These are phyloP conservation scores for Muscicapa striata DNA, from an alignment of 2,797 vertebrate genomes.

Conservation along the genomic window DNA sequence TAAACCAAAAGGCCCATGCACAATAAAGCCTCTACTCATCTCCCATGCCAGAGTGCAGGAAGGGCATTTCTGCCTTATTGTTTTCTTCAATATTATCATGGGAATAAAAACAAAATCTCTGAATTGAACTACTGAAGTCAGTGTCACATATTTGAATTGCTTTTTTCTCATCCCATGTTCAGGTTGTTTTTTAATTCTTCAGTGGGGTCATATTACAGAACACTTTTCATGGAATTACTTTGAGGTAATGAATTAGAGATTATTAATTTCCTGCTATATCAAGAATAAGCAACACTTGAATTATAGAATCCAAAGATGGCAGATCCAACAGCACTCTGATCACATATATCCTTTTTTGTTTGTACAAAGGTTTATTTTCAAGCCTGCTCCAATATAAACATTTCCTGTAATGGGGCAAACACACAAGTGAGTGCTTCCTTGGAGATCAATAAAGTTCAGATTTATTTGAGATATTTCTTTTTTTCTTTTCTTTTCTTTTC, in stretches of 20 bases:
- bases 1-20: neutral
- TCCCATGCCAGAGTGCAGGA: rapidly evolving
- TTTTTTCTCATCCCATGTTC: neutral
- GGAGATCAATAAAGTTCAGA: neutral
- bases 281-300: neutral
- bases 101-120: neutral
- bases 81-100: neutral
- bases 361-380: neutral
- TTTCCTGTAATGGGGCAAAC: neutral
- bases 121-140: neutral
- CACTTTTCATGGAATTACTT: neutral
- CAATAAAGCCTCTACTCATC: neutral
- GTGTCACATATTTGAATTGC: neutral
- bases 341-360: neutral
- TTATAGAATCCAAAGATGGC: neutral
- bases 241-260: neutral
- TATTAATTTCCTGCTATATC: neutral
- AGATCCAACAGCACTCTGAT: neutral
- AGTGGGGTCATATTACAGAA: neutral
- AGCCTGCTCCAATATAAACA: neutral
- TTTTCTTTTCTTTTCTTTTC: too few relatives aligned
- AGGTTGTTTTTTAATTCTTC: neutral
- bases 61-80: neutral
- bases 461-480: neutral
- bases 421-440: neutral